These are phyloP conservation scores for Biston betularia DNA, from an alignment of 2,888 invertebrate species.

Conservation along the genomic window DNA sequence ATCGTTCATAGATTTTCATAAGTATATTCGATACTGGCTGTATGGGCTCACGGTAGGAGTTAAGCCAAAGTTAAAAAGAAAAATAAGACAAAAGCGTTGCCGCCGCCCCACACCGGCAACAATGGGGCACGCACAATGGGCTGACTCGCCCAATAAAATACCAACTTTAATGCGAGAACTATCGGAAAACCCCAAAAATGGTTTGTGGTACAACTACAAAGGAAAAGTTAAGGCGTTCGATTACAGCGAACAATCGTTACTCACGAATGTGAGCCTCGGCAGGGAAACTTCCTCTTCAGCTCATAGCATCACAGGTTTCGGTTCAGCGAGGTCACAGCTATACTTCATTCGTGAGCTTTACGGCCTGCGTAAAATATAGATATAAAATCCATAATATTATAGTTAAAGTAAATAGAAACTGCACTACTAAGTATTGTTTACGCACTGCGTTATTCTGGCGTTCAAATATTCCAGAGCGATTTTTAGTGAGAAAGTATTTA, in stretches of 20 bases:
- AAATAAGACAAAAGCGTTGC: conserved; percentile 21
- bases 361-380: no score
- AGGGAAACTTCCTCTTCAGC: background rate
- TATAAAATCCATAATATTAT: no score
- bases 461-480: no score
- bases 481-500: no score
- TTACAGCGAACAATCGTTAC: conserved; percentile 11
- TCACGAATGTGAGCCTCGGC: background rate
- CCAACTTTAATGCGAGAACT: conserved; percentile 60
- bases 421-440: no score
- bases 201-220: conserved; percentile 34
- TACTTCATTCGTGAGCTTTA: no score
- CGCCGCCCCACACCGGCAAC: conserved; percentile 46
- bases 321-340: no score
- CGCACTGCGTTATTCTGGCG: no score
- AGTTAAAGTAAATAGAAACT: no score
- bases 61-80: conserved; percentile 4
- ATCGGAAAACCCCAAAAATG: conserved; percentile 49
- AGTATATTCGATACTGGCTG: background rate
- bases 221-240: conserved; percentile 28
- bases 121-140: conserved; percentile 61
- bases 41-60: background rate
- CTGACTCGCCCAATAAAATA: conserved; percentile 62
- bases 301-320: no score
- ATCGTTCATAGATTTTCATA: no score